Conservation (phyloP, 2,113 vertebrate genomes). For the Ceyx melanurus region DNA sequence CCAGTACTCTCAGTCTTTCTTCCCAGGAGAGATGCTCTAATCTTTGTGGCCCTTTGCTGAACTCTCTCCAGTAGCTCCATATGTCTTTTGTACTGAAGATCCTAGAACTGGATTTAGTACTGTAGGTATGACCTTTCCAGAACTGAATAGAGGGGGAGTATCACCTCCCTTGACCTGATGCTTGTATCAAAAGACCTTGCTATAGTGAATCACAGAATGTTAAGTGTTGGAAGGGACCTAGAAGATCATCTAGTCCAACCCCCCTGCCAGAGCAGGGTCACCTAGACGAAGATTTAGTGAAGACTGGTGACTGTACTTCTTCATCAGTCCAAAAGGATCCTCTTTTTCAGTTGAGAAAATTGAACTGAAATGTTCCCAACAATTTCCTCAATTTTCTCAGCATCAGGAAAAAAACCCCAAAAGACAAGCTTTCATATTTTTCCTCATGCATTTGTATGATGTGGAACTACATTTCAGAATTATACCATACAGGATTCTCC, state of each 20-base stretch:
- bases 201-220: neutral
- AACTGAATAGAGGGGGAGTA: neutral
- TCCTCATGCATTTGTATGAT: neutral
- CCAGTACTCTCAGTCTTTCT: neutral
- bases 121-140: neutral
- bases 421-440: neutral
- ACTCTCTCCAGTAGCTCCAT: neutral
- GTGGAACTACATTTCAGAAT: neutral
- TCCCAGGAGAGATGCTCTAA: neutral
- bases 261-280: no score
- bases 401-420: neutral
- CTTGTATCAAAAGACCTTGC: neutral
- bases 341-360: no score
- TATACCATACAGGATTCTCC: neutral
- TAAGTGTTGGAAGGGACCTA: no score
- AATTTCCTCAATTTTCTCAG: neutral
- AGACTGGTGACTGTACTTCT: neutral
- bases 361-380: neutral
- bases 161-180: neutral
- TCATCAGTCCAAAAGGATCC: neutral
- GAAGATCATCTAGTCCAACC: no score
- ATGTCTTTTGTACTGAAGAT: neutral
- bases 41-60: neutral
- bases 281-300: neutral
- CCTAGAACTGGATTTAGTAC: neutral